Evolutionary conservation across 37 sponge, comb jelly and placozoan genomes (phyloP).

Genomic region (Lycopodina hypogea): DNA sequence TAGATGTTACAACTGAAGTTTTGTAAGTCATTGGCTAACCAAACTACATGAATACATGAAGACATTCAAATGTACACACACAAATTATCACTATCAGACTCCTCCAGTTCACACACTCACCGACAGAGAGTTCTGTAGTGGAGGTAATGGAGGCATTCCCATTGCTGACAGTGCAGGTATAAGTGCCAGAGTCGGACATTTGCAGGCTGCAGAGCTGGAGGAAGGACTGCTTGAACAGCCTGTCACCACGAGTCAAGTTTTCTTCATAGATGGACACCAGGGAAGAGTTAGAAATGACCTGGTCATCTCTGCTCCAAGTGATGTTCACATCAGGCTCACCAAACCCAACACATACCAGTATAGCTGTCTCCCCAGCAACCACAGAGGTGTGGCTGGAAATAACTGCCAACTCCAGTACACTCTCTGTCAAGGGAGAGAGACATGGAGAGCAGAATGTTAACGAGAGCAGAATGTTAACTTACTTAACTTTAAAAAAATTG

Average conservation of each 20-base stretch:
- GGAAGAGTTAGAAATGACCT: slow-evolving; percentile 7
- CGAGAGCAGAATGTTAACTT: neutral
- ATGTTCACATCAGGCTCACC: slow-evolving; percentile 19
- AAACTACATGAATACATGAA: neutral
- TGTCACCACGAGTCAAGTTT: neutral
- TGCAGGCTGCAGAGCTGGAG: slow-evolving; percentile 30
- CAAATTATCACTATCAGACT: neutral
- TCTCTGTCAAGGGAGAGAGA: no score
- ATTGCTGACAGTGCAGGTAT: slow-evolving; percentile 17
- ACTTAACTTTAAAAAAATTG: no score
- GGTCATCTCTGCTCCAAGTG: slow-evolving; percentile 17
- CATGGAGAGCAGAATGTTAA: neutral
- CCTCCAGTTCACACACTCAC: no score
- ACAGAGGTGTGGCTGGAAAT: slow-evolving; percentile 3
- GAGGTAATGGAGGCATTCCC: neutral
- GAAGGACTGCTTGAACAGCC: slow-evolving; percentile 16
- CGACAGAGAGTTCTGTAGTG: neutral
- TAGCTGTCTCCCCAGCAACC: slow-evolving; percentile 13
- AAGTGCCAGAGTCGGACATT: neutral
- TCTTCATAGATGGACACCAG: slow-evolving; percentile 22
- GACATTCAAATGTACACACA: neutral
- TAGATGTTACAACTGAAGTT: neutral
- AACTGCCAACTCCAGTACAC: neutral
- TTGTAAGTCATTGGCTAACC: no score
- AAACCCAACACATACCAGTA: slow-evolving; percentile 14